These are phyloP conservation scores for Actinopyga echinites DNA, from an alignment of 53 echinoderm and acorn worm species.

Conservation along the genomic window DNA sequence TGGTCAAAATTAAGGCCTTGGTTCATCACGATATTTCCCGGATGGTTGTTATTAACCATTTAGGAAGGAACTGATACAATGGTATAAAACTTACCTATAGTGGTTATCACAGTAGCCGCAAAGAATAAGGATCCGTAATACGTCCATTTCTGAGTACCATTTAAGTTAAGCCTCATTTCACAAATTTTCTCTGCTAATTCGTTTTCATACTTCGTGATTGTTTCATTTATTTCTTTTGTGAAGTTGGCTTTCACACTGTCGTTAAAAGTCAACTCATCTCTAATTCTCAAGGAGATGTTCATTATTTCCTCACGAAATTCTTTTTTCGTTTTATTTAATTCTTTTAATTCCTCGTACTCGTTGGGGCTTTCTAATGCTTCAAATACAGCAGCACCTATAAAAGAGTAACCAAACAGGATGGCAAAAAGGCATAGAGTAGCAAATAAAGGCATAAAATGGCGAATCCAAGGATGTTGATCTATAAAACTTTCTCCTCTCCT, in stretches of 20 bases:
- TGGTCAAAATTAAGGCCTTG: too few relatives aligned
- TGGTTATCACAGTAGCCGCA: constrained; percentile 80
- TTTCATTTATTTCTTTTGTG: neutral
- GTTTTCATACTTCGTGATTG: constrained; percentile 34
- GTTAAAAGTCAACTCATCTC: neutral
- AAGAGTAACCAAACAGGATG: constrained; percentile 69
- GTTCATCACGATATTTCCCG: too few relatives aligned
- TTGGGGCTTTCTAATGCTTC: constrained; percentile 56
- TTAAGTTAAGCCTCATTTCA: neutral
- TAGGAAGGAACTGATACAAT: too few relatives aligned
- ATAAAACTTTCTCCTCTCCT: constrained; percentile 57
- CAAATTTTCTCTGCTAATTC: constrained; percentile 10
- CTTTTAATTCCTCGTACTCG: constrained; percentile 23
- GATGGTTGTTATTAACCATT: too few relatives aligned
- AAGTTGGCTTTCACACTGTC: neutral
- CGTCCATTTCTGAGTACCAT: constrained; percentile 66
- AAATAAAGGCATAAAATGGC: constrained; percentile 61
- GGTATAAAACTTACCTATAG: constrained; percentile 75
- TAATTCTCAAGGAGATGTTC: neutral
- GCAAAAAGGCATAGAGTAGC: constrained; percentile 59
- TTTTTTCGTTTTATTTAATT: neutral
- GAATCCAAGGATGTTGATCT: constrained; percentile 64
- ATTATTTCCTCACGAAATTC: constrained; percentile 46
- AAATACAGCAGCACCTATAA: constrained; percentile 85
- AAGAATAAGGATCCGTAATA: constrained; percentile 84